Percentiles rank a stretch among this genome's conserved stretches.
Conservation (phyloP, 2,113 vertebrate species). For the Nycticebus coucang region DNA sequence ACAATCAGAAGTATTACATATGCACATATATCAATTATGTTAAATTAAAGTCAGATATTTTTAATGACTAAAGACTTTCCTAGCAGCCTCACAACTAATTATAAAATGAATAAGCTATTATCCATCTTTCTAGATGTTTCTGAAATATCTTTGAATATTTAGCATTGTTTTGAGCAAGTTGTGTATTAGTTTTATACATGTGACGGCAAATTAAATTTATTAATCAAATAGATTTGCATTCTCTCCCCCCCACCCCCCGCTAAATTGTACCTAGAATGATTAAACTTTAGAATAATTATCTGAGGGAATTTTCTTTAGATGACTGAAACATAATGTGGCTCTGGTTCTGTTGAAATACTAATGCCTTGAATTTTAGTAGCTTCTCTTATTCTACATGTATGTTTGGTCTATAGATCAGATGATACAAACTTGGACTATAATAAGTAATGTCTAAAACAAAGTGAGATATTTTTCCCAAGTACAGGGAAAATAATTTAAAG, state of each 20-base stretch:
- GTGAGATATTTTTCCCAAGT: not conserved
- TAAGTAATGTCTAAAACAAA: not conserved
- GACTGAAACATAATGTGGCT: not conserved
- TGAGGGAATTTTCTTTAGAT: not conserved
- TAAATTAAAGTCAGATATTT: constrained; percentile 75
- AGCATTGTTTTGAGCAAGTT: constrained; percentile 59
- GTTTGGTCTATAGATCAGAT: not conserved
- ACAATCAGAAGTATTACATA: constrained; percentile 74
- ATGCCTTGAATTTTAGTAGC: not conserved
- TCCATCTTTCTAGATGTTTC: constrained; percentile 57
- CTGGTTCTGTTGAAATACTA: not conserved
- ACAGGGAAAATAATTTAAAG: not conserved
- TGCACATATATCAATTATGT: constrained; percentile 67
- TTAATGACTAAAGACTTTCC: constrained; percentile 69
- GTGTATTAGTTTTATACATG: constrained; percentile 61
- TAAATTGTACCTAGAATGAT: not conserved
- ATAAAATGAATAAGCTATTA: constrained; percentile 66
- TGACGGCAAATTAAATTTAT: constrained; percentile 69
- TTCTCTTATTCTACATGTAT: not conserved
- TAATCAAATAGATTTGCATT: constrained; percentile 56
- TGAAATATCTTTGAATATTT: constrained; percentile 71
- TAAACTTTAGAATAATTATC: constrained; percentile 24
- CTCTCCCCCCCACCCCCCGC: constrained; percentile 9
- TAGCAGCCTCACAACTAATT: constrained; percentile 68
- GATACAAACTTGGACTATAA: not conserved